Conservation (phyloP, 2,797 vertebrate genomes). For the Scomberomorus guttatus region DNA sequence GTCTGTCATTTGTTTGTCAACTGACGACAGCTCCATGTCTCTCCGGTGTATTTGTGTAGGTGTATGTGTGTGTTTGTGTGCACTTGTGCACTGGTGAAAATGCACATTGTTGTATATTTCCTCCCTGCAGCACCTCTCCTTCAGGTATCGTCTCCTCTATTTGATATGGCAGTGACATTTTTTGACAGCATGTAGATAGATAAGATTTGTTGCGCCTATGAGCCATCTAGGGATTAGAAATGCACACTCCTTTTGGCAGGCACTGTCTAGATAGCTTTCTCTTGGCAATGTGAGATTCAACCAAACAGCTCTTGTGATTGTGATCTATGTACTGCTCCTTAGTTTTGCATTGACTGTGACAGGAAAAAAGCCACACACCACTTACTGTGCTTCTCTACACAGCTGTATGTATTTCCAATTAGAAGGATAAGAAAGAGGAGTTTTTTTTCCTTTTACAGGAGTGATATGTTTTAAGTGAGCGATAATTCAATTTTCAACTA, state of each 20-base stretch:
- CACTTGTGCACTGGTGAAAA: slow-evolving; percentile 53
- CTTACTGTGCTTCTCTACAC: slow-evolving; percentile 54
- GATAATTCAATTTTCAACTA: slow-evolving; percentile 33
- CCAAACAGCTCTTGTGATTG: slow-evolving; percentile 81
- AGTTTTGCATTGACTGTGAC: slow-evolving; percentile 79
- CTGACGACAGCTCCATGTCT: slow-evolving; percentile 81
- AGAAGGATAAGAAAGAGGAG: slow-evolving; percentile 18
- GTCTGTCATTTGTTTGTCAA: slow-evolving; percentile 90
- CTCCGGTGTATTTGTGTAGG: slow-evolving; percentile 74
- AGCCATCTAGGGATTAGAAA: slow-evolving; percentile 85
- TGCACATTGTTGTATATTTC: slow-evolving; percentile 76
- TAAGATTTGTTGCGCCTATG: slow-evolving; percentile 84
- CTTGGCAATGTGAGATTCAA: slow-evolving; percentile 80
- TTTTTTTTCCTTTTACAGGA: slow-evolving; percentile 31
- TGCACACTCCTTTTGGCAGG: slow-evolving; percentile 79
- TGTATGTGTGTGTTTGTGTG: slow-evolving; percentile 47
- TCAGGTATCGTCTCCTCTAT: slow-evolving; percentile 81
- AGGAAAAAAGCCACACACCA: slow-evolving; percentile 67
- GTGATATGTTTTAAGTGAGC: slow-evolving; percentile 27
- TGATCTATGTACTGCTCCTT: slow-evolving; percentile 80
- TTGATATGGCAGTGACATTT: slow-evolving; percentile 87
- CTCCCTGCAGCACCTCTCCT: slow-evolving; percentile 81
- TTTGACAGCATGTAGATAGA: slow-evolving; percentile 89
- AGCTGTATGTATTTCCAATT: slow-evolving; percentile 64
- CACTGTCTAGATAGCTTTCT: slow-evolving; percentile 85